A percentile compares a stretch with the other conserved stretches of the same genome.
Evolutionary conservation across 1,140 invertebrate genomes (phyloP).

Genomic region (Diprion similis): DNA sequence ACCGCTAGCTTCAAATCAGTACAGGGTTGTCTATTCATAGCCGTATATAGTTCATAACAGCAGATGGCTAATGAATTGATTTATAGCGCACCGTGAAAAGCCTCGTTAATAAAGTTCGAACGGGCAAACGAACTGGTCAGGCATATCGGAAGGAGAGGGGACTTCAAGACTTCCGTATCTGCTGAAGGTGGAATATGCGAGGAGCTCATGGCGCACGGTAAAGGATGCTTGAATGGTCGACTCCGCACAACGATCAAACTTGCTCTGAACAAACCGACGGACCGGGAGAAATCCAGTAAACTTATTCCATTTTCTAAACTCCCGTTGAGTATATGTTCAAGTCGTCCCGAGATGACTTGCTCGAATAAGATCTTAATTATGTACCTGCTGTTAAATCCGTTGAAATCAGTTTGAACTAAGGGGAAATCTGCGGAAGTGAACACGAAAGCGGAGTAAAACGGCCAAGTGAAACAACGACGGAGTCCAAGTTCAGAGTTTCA

Average conservation of each 20-base stretch:
- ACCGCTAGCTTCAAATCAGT: too few species aligned
- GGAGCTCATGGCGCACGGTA: neutral
- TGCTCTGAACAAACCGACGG: neutral
- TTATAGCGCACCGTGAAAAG: neutral
- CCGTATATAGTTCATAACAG: neutral
- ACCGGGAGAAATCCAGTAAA: neutral
- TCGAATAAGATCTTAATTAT: neutral
- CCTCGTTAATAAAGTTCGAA: neutral
- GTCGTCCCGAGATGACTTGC: too few species aligned
- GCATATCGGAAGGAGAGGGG: neutral
- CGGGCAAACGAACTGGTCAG: neutral
- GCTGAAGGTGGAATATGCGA: neutral
- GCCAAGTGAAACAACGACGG: neutral
- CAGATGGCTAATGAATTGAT: conserved; percentile 1
- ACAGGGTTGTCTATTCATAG: neutral
- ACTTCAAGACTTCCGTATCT: neutral
- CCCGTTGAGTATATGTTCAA: neutral
- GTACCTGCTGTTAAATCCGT: neutral
- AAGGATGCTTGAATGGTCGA: neutral
- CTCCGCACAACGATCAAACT: neutral
- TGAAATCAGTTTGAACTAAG: neutral
- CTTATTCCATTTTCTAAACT: conserved; percentile 5
- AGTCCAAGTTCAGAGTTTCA: neutral
- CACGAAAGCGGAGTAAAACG: neutral
- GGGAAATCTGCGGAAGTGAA: neutral